phyloP scores from a whole-genome alignment of 1,140 invertebrate species.

The Aphaenogaster ashmeadi region DNA sequence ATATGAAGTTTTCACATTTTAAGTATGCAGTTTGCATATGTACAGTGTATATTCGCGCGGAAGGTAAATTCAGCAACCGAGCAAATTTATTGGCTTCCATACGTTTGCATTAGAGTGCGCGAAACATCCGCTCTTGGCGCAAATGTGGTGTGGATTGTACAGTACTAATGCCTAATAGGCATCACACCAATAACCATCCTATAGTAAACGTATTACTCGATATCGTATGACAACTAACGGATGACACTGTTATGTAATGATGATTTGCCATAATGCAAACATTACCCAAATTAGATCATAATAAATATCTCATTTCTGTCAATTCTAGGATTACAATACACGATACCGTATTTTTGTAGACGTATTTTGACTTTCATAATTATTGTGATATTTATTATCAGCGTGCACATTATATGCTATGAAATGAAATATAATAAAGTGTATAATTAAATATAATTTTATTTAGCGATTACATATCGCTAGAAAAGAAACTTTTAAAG shows the following conservation, averaged over 20 bases:
- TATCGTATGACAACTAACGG: slow-evolving; percentile 40
- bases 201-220: slow-evolving; percentile 56
- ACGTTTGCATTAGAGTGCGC: slow-evolving; percentile 21
- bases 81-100: neutral
- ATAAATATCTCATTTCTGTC: slow-evolving; percentile 24
- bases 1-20: neutral
- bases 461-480: neutral
- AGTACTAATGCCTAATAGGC: slow-evolving; percentile 50
- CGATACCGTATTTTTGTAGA: neutral
- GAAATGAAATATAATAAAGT: neutral
- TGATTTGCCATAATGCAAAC: slow-evolving; percentile 14
- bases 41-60: neutral
- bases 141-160: slow-evolving; percentile 20
- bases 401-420: neutral
- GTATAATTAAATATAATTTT: neutral
- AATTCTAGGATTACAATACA: neutral
- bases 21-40: neutral
- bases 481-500: neutral
- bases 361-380: neutral
- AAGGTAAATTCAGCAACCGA: slow-evolving; percentile 16
- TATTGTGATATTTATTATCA: neutral
- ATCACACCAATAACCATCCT: slow-evolving; percentile 47
- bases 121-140: slow-evolving; percentile 50
- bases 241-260: slow-evolving; percentile 6
- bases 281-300: slow-evolving; percentile 43